Evolutionary conservation across 2,888 invertebrate genomes (phyloP).

Genomic region (Nomada goodeniana): DNA sequence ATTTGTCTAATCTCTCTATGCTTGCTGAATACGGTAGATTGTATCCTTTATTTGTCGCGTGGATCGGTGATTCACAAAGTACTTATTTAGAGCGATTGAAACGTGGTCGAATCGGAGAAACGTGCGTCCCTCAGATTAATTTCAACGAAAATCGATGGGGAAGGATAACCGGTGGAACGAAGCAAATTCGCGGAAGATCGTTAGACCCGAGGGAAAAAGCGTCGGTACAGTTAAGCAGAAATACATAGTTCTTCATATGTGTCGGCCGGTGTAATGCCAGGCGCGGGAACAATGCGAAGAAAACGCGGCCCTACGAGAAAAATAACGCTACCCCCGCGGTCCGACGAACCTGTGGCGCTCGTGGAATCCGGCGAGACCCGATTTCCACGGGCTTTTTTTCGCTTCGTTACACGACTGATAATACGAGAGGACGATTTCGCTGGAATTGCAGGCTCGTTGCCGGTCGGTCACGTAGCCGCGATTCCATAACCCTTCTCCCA

Average conservation of each 20-base stretch:
- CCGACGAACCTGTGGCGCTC: conserved; percentile 23
- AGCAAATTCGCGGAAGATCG: conserved; percentile 41
- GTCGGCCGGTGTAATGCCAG: conserved; percentile 42
- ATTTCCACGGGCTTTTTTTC: conserved; percentile 51
- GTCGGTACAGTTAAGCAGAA: conserved; percentile 33
- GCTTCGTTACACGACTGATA: conserved; percentile 46
- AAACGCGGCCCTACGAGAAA: conserved; percentile 38
- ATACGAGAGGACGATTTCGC: conserved; percentile 45
- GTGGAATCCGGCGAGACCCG: conserved; percentile 58
- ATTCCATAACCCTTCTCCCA: conserved; percentile 10
- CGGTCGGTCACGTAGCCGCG: conserved; percentile 45
- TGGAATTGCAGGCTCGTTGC: conserved; percentile 46
- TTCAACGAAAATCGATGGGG: neutral
- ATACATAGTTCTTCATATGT: conserved; percentile 29
- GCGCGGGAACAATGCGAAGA: conserved; percentile 41
- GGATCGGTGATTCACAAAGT: no score
- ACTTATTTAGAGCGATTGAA: neutral
- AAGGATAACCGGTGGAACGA: neutral
- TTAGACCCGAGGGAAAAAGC: conserved; percentile 5
- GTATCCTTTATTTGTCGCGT: no score
- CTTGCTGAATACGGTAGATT: no score
- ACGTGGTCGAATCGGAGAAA: neutral
- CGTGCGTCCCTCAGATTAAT: neutral
- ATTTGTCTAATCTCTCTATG: no score
- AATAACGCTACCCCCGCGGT: conserved; percentile 20